These are phyloP conservation scores for Microplitis deprimator DNA, from an alignment of 2,888 invertebrate genomes.

Conservation along the genomic window DNA sequence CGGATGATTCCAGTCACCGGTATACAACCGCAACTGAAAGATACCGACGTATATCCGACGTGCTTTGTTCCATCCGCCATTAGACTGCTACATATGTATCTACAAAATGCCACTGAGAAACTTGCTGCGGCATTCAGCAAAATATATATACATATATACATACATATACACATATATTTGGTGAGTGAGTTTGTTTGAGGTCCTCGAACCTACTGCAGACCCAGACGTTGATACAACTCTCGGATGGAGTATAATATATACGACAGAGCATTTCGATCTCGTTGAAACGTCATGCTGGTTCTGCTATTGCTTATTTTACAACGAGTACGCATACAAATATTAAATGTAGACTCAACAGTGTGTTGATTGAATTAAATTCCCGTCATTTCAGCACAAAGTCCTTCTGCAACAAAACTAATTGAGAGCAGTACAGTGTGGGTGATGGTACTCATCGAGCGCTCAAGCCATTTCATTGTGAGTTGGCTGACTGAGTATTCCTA, in stretches of 20 bases:
- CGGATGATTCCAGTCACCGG: constrained; percentile 9
- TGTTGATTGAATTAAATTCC: neutral
- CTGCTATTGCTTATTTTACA: constrained; percentile 10
- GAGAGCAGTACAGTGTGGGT: neutral
- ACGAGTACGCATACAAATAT: neutral
- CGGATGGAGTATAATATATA: constrained; percentile 31
- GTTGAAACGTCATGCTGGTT: constrained; percentile 31
- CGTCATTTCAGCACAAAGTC: neutral
- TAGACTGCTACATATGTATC: neutral
- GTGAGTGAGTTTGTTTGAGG: constrained; percentile 38
- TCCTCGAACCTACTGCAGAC: constrained; percentile 30
- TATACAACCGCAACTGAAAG: constrained; percentile 29
- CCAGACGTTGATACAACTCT: constrained; percentile 30
- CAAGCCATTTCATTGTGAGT: constrained; percentile 62
- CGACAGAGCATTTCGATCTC: constrained; percentile 39
- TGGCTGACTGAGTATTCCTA: constrained; percentile 53
- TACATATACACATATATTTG: constrained; percentile 9
- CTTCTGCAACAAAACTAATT: neutral
- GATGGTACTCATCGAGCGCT: constrained; percentile 46
- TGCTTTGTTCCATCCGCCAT: constrained; percentile 13
- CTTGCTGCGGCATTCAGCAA: constrained; percentile 4
- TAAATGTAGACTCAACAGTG: neutral
- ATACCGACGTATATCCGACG: constrained; percentile 6
- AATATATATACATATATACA: neutral
- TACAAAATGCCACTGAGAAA: constrained; percentile 6